Evolutionary conservation across 2,888 invertebrate genomes (phyloP).

Genomic region (Archips xylosteana): DNA sequence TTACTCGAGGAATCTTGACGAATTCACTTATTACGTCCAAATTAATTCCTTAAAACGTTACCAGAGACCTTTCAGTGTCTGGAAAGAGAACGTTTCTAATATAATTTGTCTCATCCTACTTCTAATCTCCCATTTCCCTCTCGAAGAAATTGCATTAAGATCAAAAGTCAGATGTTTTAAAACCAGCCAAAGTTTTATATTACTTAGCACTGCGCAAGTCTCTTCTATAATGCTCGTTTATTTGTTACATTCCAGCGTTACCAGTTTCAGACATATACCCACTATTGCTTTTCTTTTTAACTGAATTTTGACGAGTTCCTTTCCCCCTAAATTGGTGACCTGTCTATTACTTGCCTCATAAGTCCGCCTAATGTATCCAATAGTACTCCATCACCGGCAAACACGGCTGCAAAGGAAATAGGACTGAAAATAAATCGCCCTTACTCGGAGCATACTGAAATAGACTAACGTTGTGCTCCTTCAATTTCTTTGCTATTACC

Average conservation of each 20-base stretch:
- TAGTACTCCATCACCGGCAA: constrained; percentile 55
- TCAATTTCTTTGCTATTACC: constrained; percentile 80
- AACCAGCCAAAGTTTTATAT: neutral
- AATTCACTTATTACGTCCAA: constrained; percentile 63
- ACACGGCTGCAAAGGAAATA: constrained; percentile 75
- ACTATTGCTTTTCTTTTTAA: constrained; percentile 12
- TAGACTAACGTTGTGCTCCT: constrained; percentile 74
- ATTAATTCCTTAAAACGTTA: constrained; percentile 62
- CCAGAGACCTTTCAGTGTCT: constrained; percentile 58
- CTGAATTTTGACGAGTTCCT: constrained; percentile 16
- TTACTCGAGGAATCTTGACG: constrained; percentile 61
- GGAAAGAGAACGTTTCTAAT: constrained; percentile 61
- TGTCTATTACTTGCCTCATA: constrained; percentile 43
- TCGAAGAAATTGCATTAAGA: constrained; percentile 42
- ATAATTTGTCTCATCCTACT: constrained; percentile 68
- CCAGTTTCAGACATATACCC: neutral
- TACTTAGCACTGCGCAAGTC: neutral
- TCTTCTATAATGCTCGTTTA: neutral
- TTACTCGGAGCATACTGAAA: constrained; percentile 79
- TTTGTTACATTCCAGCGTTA: neutral
- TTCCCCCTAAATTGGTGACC: constrained; percentile 35
- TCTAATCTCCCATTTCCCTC: constrained; percentile 60
- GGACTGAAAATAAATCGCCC: constrained; percentile 82
- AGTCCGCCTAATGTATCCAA: constrained; percentile 56
- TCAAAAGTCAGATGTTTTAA: neutral